Conservation (phyloP, 2,888 invertebrate species). For the Mythimna albipuncta region DNA sequence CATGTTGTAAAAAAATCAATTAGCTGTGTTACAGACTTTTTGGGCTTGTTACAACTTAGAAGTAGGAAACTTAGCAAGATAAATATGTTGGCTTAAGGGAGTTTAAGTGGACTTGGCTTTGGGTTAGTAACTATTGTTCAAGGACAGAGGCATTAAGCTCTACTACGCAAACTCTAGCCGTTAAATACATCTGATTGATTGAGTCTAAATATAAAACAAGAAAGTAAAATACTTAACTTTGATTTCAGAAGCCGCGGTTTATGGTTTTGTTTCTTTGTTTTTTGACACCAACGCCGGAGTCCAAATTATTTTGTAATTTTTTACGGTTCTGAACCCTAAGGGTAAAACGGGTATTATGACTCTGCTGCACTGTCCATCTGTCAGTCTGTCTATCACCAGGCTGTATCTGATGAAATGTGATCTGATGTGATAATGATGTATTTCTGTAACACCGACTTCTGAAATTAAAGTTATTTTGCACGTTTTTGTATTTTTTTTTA, state of each 20-base stretch:
- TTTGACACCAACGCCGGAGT: no score
- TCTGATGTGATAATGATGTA: no score
- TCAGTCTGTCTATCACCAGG: no score
- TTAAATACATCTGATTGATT: neutral
- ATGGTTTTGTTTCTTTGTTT: neutral
- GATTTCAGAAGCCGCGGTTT: neutral
- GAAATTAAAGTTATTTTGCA: no score
- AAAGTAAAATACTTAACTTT: no score
- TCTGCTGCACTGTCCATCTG: no score
- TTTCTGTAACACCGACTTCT: no score
- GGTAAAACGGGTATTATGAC: no score
- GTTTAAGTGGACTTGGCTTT: conserved; percentile 4
- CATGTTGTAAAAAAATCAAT: conserved; percentile 39
- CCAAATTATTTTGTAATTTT: no score
- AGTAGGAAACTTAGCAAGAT: neutral
- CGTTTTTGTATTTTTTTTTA: no score
- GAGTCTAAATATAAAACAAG: neutral
- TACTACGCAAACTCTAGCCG: neutral
- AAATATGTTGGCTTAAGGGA: conserved; percentile 15
- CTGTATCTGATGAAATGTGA: no score
- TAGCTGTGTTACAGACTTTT: conserved; percentile 26
- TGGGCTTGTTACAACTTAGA: conserved; percentile 16
- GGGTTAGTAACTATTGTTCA: neutral
- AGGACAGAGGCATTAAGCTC: neutral
- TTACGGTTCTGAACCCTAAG: no score